Percentiles rank a stretch among this genome's conserved stretches.
phyloP scores from a whole-genome alignment of 1,140 invertebrate genomes.

The Ceratoteleas bidentatus region DNA sequence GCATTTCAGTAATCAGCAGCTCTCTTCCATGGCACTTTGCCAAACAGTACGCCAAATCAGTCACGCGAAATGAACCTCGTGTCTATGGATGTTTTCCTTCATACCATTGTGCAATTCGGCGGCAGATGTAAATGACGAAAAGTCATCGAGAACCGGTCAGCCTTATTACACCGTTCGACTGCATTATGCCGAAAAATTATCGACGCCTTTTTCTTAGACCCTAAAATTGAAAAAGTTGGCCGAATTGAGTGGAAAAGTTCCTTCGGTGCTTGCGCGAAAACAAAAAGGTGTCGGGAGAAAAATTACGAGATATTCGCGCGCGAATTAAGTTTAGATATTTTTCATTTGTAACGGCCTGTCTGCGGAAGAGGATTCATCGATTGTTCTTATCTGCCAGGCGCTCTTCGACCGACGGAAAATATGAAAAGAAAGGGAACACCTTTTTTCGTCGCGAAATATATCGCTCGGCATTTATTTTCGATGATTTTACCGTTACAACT shows the following conservation, averaged over 20 bases:
- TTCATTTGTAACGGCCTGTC: conserved; percentile 11
- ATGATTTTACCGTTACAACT: conserved; percentile 38
- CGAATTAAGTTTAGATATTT: conserved; percentile 15
- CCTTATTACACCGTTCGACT: neutral
- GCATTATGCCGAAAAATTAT: neutral
- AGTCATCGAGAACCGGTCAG: conserved; percentile 26
- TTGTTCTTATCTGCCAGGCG: conserved; percentile 11
- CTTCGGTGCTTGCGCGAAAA: neutral
- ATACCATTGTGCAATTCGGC: conserved; percentile 19
- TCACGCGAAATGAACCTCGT: conserved; percentile 33
- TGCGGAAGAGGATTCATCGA: neutral
- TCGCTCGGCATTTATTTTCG: conserved; percentile 37
- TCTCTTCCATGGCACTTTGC: conserved; percentile 41
- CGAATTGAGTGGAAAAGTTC: conserved; percentile 1
- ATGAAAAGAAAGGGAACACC: conserved; percentile 15
- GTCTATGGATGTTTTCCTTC: conserved; percentile 41
- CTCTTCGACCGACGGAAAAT: conserved; percentile 11
- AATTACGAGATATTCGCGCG: neutral
- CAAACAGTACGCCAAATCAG: conserved; percentile 42
- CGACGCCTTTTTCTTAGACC: neutral
- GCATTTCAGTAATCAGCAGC: conserved; percentile 37
- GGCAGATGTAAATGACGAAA: conserved; percentile 26
- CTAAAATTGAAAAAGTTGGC: neutral
- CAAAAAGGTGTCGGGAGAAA: neutral
- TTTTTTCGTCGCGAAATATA: conserved; percentile 32